Evolutionary conservation across 2,888 invertebrate genomes (phyloP), one percentile per base, ranked within the genome.

Genomic region (Lepidochrysops patricia): DNA sequence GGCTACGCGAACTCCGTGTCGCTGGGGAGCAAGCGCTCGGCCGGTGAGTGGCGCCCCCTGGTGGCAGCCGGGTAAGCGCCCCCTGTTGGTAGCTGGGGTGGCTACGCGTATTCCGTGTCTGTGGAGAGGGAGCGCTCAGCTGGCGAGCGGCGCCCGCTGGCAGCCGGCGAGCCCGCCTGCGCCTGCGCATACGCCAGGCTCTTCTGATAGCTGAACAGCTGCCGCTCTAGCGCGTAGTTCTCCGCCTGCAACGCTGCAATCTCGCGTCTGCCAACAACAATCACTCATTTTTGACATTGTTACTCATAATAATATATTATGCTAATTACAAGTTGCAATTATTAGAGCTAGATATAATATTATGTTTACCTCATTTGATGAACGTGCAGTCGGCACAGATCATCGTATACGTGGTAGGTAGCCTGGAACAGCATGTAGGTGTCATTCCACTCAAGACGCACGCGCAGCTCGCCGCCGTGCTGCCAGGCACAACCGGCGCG

Each of bases 361-460:
- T 26, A 12, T 15, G 19, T 12, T 52, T 80, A 94, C 94, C 93
- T 93, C 95, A 96, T 96, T 77, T 96, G 96, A 75, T 94, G 94
- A 78, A 94, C 94, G 80, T 96, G 95, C 64, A 94, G 87, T 67
- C 95, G 91, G 70, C 93, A 93, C 50, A 95, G 93, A 80, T 96
- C 95, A 77, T 96, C 96, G 77, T 95, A 94, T 74, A 94, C 94
- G 83, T 95, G 94, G 80, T 96, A 96, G 63, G 94, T 94, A 63
- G 95, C 94, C 79, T 94, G 94, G 79, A 94, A 94, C 61, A 96
- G 91, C 60, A 95, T 87, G 73, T 95, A 94, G 58, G 94, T 94
- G 77, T 95, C 95, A 70, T 94, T 92, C 95, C 95, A 96, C 74
- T 96, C 95, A 57, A 96, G 91, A 67, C 95, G 94, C 25, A 96